Evolutionary conservation across 2,888 invertebrate species (phyloP), one percentile per base, ranked within the genome.

Genomic region (Gnatocerus cornutus): DNA sequence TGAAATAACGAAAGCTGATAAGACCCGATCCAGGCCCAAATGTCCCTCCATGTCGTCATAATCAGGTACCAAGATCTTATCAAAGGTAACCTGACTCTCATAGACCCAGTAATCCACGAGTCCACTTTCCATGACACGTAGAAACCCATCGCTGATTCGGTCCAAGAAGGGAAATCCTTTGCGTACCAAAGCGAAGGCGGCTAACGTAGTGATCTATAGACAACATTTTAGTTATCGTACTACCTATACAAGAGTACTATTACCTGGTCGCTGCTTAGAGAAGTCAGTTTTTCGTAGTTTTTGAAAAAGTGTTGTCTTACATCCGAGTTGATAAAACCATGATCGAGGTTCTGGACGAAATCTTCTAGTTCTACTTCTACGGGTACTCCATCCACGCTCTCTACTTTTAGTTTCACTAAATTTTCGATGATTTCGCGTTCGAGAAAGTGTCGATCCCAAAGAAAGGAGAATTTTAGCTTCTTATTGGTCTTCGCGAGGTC

Each of bases 231-330:
- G 4, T 21, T 21, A 21, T 21, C 1, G 21, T 21, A 21, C 2
- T 4, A n/a, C n/a, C n/a, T n/a, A n/a, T n/a, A 21, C 21, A 48
- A n/a, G 5, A 8, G 0, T 0, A 4, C 7, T 21, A 41, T 16
- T 14, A 50, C 43, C 9, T 61, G 12, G 3, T 50, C 45, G n/a
- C 66, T 61, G 16, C 45, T 58, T 7, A 59, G 43, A 10, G 39
- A 33, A 9, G 12, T n/a, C 37, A 69, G 33, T n/a, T 65, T 37
- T 0, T 33, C 33, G 7, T 7, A 7, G n/a, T 33, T 33, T 33
- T 33, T 33, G 7, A 33, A 33, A 21, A 21, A 21, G 21, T 3
- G 21, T 21, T 33, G 33, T 41, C 41, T 41, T 1, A 12, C 12
- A 10, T 46, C 29, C 1, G n/a, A 12, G 2, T 41, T 10, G 3